These are phyloP conservation scores for Dissostichus mawsoni DNA, from an alignment of 2,113 vertebrate genomes.

Conservation along the genomic window DNA sequence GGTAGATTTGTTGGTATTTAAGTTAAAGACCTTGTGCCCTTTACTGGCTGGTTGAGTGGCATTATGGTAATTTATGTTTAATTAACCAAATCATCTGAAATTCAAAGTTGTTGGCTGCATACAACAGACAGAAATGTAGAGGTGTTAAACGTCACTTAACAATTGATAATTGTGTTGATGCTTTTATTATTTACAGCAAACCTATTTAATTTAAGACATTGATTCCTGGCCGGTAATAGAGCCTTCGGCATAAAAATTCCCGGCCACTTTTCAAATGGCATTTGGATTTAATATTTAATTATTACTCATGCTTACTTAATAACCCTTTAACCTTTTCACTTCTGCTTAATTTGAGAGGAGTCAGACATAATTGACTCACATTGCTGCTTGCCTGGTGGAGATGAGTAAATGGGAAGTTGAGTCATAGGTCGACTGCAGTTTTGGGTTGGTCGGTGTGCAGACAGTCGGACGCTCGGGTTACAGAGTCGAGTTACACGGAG, in stretches of 20 bases:
- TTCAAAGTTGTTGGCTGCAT: no score
- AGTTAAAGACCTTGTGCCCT: no score
- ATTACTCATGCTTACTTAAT: not conserved
- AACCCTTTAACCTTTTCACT: not conserved
- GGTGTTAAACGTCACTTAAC: not conserved
- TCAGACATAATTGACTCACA: slow-evolving; percentile 4
- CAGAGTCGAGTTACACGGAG: slow-evolving; percentile 6
- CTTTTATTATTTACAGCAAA: not conserved
- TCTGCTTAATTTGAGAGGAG: not conserved
- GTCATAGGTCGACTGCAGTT: slow-evolving; percentile 17
- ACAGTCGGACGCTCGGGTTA: slow-evolving; percentile 21
- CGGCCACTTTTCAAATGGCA: not conserved
- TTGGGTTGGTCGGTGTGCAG: slow-evolving; percentile 21
- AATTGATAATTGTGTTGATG: not conserved
- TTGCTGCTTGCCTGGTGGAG: not conserved
- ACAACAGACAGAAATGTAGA: not conserved
- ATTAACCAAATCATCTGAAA: no score
- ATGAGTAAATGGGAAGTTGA: slow-evolving; percentile 19
- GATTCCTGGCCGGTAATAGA: not conserved
- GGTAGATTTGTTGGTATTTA: not conserved
- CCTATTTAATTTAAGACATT: not conserved
- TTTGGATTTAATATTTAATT: not conserved
- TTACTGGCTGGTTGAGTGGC: no score
- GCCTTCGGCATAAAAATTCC: not conserved
- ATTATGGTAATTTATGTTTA: no score